Evolutionary conservation across 2,888 invertebrate species (phyloP).

Genomic region (Drosophila nigricruria): DNA sequence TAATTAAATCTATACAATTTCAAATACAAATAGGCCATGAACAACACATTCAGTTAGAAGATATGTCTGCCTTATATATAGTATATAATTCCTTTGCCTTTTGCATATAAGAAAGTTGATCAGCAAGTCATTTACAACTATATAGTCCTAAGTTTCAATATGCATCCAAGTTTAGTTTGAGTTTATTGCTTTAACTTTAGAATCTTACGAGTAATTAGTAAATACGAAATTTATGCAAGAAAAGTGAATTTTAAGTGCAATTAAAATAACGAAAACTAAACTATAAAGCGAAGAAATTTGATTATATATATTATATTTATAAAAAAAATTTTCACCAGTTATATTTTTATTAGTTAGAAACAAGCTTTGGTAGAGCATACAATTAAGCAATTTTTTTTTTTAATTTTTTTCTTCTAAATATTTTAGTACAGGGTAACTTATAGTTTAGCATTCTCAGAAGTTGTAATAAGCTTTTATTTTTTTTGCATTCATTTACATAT

Average conservation of each 20-base stretch:
- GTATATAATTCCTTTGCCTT: neutral
- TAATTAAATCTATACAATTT: no score
- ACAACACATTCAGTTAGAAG: neutral
- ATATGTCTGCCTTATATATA: neutral
- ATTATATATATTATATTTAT: no score
- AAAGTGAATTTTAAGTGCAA: neutral
- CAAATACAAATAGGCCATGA: neutral
- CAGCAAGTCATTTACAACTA: neutral
- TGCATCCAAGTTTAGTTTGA: neutral
- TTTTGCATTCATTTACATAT: neutral
- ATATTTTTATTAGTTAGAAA: no score
- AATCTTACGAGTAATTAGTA: neutral
- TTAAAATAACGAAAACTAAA: no score
- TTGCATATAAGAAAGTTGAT: neutral
- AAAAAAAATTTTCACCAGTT: no score
- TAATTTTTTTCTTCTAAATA: no score
- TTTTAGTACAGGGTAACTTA: no score
- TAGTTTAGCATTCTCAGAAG: no score
- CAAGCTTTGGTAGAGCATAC: no score
- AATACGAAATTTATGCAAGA: neutral
- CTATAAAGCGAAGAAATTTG: no score
- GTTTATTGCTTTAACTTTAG: neutral
- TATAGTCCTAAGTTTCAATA: neutral
- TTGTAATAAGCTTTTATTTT: no score
- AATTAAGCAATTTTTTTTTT: no score